phyloP scores from a whole-genome alignment of 1,140 invertebrate species.

The Zaprionus kolodkinae region DNA sequence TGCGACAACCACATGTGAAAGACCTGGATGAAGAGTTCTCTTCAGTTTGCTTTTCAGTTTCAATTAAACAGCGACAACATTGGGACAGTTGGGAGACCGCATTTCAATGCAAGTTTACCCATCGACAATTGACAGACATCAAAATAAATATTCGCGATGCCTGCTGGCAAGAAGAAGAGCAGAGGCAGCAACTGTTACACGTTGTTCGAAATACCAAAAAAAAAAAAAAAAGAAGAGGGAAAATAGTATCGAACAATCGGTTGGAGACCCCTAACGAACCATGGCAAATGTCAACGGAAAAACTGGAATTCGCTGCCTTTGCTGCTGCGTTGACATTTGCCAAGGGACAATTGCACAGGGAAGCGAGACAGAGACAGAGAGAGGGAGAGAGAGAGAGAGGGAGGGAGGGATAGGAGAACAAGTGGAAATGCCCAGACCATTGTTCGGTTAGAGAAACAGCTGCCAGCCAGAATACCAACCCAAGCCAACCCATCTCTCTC shows the following conservation, averaged over 20 bases:
- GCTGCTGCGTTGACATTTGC: constrained; percentile 41
- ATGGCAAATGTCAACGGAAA: constrained; percentile 28
- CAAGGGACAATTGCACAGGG: constrained; percentile 58
- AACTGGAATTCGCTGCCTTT: constrained; percentile 23
- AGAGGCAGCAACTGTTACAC: constrained; percentile 40
- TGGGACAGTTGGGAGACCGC: constrained; percentile 61
- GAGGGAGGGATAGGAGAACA: constrained; percentile 38
- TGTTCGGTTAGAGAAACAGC: constrained; percentile 62
- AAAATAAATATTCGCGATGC: constrained; percentile 49
- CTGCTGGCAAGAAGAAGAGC: neutral
- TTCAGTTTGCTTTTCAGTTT: constrained; percentile 35
- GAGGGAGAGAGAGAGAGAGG: neutral
- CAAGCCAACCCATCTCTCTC: neutral
- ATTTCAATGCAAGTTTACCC: constrained; percentile 60
- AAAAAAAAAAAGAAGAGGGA: neutral
- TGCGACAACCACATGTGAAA: neutral
- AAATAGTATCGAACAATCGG: constrained; percentile 34
- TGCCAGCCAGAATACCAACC: constrained; percentile 30
- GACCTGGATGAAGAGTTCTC: neutral
- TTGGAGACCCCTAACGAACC: constrained; percentile 49
- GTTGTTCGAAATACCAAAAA: constrained; percentile 28
- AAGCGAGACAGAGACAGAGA: neutral
- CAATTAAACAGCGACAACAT: constrained; percentile 72
- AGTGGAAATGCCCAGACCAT: constrained; percentile 66
- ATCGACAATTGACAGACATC: constrained; percentile 57